Conservation (phyloP, 2,113 vertebrate genomes). For the Eulemur rufifrons region DNA sequence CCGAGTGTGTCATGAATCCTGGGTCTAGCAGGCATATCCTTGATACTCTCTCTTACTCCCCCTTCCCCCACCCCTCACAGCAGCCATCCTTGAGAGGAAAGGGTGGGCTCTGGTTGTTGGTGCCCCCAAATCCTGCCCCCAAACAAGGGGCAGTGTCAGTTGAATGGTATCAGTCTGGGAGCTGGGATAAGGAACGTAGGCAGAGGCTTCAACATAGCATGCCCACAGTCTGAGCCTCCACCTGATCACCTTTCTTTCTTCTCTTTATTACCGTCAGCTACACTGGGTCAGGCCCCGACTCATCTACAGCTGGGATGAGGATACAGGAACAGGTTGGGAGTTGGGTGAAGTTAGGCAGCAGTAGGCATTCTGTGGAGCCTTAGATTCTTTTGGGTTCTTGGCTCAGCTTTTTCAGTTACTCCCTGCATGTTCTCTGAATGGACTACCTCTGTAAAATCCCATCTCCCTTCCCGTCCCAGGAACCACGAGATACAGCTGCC, state of each 20-base stretch:
- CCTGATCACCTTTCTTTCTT: not conserved
- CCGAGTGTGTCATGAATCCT: not conserved
- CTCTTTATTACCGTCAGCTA: not conserved
- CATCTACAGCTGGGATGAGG: not conserved
- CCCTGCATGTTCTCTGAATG: not conserved
- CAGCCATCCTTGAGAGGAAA: not conserved
- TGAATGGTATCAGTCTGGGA: not conserved
- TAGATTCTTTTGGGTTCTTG: not conserved
- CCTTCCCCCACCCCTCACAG: not conserved
- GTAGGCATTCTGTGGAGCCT: accelerated
- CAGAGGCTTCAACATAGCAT: accelerated
- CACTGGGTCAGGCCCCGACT: not conserved
- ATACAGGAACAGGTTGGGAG: accelerated
- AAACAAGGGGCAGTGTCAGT: not conserved
- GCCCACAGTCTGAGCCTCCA: accelerated
- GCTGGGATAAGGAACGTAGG: not conserved
- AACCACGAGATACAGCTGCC: not conserved
- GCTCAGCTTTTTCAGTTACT: not conserved
- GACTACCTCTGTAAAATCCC: not conserved
- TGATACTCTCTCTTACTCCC: accelerated
- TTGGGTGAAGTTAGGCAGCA: not conserved
- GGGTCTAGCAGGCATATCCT: not conserved
- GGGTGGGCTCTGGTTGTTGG: not conserved
- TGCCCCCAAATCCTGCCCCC: not conserved
- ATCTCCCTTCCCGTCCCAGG: not conserved